A percentile compares a stretch with the other conserved stretches of the same genome.
Conservation (phyloP, 2,888 invertebrate species). For the Pristionchus japonicus region DNA sequence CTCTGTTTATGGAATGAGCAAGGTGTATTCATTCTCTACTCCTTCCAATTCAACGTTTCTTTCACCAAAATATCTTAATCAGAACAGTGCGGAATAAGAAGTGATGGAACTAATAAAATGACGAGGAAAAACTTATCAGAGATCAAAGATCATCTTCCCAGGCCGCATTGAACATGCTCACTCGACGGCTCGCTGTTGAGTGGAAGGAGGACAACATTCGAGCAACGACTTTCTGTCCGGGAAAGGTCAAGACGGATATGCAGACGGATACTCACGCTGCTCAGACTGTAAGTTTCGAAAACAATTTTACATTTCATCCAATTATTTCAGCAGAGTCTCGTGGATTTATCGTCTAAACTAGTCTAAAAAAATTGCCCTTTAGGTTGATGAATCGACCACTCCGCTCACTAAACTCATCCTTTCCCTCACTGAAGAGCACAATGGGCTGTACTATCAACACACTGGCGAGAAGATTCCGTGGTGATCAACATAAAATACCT, state of each 20-base stretch:
- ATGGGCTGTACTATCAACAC: not conserved
- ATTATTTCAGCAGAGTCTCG: too few relatives aligned
- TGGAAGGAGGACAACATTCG: not conserved
- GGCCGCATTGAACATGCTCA: not conserved
- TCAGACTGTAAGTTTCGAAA: too few relatives aligned
- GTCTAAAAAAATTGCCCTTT: too few relatives aligned
- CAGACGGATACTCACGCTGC: not conserved
- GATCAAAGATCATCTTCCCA: not conserved
- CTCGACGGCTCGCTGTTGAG: not conserved
- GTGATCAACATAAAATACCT: too few relatives aligned
- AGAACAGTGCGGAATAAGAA: too few relatives aligned
- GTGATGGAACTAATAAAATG: too few relatives aligned
- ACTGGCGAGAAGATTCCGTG: not conserved
- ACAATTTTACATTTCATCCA: too few relatives aligned
- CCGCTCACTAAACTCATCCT: not conserved
- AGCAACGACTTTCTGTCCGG: not conserved
- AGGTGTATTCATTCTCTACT: too few relatives aligned
- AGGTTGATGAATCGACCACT: slow-evolving; percentile 18
- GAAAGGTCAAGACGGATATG: slow-evolving; percentile 41
- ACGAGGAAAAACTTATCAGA: too few relatives aligned
- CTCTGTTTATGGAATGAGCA: slow-evolving; percentile 27
- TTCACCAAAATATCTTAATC: too few relatives aligned
- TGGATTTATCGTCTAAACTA: too few relatives aligned
- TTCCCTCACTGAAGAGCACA: not conserved
- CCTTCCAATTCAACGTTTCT: too few relatives aligned